phyloP scores from a whole-genome alignment of 1,140 invertebrate genomes.

The Metaphire vulgaris region DNA sequence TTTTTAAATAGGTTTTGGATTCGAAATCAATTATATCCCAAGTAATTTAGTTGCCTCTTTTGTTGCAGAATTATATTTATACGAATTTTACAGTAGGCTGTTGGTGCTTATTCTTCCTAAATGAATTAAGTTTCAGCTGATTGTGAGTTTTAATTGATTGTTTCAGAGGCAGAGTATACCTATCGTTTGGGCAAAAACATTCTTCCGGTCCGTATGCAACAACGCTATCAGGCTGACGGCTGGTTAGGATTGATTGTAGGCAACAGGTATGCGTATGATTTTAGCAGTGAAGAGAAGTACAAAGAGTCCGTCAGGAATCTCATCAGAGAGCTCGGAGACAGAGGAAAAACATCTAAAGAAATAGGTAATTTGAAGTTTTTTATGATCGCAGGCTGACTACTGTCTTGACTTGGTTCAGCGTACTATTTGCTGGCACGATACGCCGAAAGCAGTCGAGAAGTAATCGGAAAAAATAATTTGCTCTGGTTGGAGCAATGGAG shows the following conservation, averaged over 20 bases:
- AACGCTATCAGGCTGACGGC: slow-evolving; percentile 42
- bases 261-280: slow-evolving; percentile 44
- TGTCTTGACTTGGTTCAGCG: not conserved
- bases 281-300: slow-evolving; percentile 30
- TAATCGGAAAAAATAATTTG: not conserved
- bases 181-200: slow-evolving; percentile 42
- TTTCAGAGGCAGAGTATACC: slow-evolving; percentile 48
- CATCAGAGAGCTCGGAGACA: slow-evolving; percentile 11
- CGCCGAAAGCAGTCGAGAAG: not conserved
- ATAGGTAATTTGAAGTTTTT: too few species aligned
- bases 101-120: too few species aligned
- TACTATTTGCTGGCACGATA: not conserved
- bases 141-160: too few species aligned
- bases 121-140: too few species aligned
- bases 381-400: not conserved
- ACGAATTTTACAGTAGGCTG: too few species aligned
- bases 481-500: too few species aligned
- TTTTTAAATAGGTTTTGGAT: too few species aligned
- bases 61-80: too few species aligned
- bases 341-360: not conserved
- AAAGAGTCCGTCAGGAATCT: slow-evolving; percentile 16
- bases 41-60: too few species aligned
- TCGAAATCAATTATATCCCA: too few species aligned
- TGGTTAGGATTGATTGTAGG: slow-evolving; percentile 49
- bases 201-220: slow-evolving; percentile 41